Conservation (phyloP, 2,888 invertebrate species). For the Hypolimnas misippus region DNA sequence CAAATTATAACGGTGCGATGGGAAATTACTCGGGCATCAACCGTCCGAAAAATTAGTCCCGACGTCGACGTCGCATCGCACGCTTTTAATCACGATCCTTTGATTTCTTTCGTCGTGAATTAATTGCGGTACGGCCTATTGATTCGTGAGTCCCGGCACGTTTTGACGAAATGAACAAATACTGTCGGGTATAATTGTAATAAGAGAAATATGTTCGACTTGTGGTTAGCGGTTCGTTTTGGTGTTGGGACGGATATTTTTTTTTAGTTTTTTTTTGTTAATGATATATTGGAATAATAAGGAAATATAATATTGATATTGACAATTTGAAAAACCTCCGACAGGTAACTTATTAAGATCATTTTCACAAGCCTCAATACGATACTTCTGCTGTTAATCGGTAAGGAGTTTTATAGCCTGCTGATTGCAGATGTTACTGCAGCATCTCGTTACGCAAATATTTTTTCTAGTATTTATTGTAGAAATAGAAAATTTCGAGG, state of each 20-base stretch:
- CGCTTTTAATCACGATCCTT: constrained; percentile 49
- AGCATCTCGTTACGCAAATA: no score
- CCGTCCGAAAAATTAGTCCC: constrained; percentile 46
- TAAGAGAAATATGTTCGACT: constrained; percentile 1
- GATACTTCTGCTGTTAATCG: no score
- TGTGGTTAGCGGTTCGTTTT: neutral
- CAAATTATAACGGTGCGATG: constrained; percentile 58
- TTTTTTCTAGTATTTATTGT: no score
- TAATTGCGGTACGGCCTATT: constrained; percentile 39
- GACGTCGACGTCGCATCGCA: constrained; percentile 44
- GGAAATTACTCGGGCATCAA: constrained; percentile 46
- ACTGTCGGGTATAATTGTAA: constrained; percentile 11
- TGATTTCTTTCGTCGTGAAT: constrained; percentile 47
- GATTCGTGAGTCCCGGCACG: constrained; percentile 31
- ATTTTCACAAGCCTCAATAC: no score
- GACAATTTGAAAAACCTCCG: no score
- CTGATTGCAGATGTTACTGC: no score
- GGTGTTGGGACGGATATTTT: neutral
- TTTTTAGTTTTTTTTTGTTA: neutral
- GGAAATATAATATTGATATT: no score
- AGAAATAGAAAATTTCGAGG: no score
- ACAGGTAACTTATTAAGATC: no score
- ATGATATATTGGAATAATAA: neutral
- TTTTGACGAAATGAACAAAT: constrained; percentile 35
- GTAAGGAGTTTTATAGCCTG: no score